Evolutionary conservation across 2,797 vertebrate species (phyloP).

Genomic region (Chaetodon trifasciatus): DNA sequence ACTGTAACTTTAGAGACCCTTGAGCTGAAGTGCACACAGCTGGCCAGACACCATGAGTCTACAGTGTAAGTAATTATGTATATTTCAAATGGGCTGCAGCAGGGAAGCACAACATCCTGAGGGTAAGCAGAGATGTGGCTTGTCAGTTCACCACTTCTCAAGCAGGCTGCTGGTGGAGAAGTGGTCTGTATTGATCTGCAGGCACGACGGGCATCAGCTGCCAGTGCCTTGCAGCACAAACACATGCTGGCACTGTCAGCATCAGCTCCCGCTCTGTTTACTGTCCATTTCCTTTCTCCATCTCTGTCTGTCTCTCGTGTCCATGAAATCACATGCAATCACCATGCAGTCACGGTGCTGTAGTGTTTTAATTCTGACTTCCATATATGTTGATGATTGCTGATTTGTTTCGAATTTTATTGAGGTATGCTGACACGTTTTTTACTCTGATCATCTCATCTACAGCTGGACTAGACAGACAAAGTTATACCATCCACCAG

Average conservation of each 20-base stretch:
- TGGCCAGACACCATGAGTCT: neutral
- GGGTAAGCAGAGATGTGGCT: neutral
- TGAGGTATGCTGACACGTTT: too few relatives aligned
- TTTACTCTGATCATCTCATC: neutral
- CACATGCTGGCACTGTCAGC: slow-evolving; percentile 4
- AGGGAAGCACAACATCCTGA: neutral
- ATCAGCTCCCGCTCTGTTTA: slow-evolving; percentile 4
- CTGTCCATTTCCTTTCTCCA: slow-evolving; percentile 10
- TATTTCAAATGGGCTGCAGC: slow-evolving; percentile 14
- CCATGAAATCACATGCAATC: neutral
- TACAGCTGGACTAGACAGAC: neutral
- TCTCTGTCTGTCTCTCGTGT: neutral
- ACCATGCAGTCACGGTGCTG: neutral
- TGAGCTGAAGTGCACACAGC: neutral
- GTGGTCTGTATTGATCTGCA: slow-evolving; percentile 36
- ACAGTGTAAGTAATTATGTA: slow-evolving; percentile 8
- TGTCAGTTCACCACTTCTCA: slow-evolving; percentile 34
- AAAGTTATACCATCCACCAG: too few relatives aligned
- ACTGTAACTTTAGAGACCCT: neutral
- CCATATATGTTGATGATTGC: neutral
- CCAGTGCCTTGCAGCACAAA: slow-evolving; percentile 7
- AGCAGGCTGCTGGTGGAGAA: neutral
- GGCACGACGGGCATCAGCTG: neutral
- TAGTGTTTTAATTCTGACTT: neutral
- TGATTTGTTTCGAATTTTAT: neutral